Base-by-base conservation (phyloP, 2,888 invertebrate species). In the Diachrysia chrysitis region DNA sequence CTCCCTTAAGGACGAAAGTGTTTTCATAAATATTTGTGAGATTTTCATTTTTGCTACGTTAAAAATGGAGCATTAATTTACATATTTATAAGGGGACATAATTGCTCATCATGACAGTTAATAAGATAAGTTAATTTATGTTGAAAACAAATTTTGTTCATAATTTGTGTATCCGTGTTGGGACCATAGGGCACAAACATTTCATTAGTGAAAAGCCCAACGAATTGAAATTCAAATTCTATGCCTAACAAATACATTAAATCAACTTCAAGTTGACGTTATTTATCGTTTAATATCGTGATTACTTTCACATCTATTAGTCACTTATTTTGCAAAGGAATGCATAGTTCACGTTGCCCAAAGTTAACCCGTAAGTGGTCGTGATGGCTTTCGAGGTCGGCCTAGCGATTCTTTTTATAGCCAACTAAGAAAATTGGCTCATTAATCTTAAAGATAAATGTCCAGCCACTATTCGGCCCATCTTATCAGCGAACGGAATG, bases 391-490 rank as follows among this genome's bases (percentile, higher is more conserved):
- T 84, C 83, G 89, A 92, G 90, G 90, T 88, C 92, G 88, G 87
- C 87, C 91, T 91, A 92, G 92, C 92, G 91, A 93, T 92, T 93
- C 93, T 94, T 95, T 95, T 95, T 95, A 95, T 95, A 90, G 94
- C 92, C 94, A 93, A 93, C 95, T 93, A 95, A 95, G 95, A 95
- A 95, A 95, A 95, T 95, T 95, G 95, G 93, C 93, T 94, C 95
- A 95, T 95, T 95, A 95, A 94, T 95, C 95, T 95, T 92, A 85
- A 93, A 95, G 95, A 95, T 95, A 95, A 92, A 95, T 94, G 95
- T 91, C 91, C 89, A 92, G 91, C 90, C 92, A 93, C 95, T 94
- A 94, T 95, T 94, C 91, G 93, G 90, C 89, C 90, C 92, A 91
- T 92, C 94, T 94, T 95, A 95, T 95, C 95, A 94, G 93, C 87